Evolutionary conservation across 2,888 invertebrate genomes (phyloP).

Genomic region (Harpalus rubripes): DNA sequence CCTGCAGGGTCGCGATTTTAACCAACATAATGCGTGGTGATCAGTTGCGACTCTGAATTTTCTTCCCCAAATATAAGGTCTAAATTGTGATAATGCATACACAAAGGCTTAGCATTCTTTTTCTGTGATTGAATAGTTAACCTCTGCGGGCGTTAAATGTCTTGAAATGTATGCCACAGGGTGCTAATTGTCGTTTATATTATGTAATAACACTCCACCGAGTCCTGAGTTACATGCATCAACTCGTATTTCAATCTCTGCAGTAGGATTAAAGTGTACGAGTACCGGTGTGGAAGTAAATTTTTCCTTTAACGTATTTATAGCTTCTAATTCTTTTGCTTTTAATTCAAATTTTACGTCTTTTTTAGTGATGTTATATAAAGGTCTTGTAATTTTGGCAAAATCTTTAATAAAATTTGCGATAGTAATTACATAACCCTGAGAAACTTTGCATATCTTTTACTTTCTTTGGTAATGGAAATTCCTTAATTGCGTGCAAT

Average conservation of each 20-base stretch:
- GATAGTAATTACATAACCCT: no score
- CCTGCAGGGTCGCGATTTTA: conserved; percentile 60
- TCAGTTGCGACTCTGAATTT: conserved; percentile 30
- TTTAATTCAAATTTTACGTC: conserved; percentile 66
- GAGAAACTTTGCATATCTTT: conserved; percentile 63
- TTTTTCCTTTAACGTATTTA: conserved; percentile 69
- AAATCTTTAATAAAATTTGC: conserved; percentile 66
- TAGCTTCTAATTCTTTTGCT: conserved; percentile 65
- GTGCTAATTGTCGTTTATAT: conserved; percentile 71
- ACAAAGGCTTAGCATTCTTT: conserved; percentile 57
- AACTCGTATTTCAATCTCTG: conserved; percentile 71
- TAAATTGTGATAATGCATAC: conserved; percentile 29
- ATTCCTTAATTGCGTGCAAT: no score
- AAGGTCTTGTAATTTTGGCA: conserved; percentile 69
- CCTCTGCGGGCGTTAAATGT: conserved; percentile 60
- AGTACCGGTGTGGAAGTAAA: conserved; percentile 57
- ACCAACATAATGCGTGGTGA: conserved; percentile 64
- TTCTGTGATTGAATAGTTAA: conserved; percentile 66
- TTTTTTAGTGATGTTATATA: conserved; percentile 68
- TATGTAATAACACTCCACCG: conserved; percentile 72
- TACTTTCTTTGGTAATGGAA: background rate
- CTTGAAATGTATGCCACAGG: conserved; percentile 72
- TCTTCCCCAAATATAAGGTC: conserved; percentile 42
- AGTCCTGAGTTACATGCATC: conserved; percentile 73
- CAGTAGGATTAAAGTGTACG: conserved; percentile 10